A percentile compares a stretch with the other conserved stretches of the same genome.
Conservation (phyloP, 2,113 vertebrate genomes). For the Scortum barcoo region DNA sequence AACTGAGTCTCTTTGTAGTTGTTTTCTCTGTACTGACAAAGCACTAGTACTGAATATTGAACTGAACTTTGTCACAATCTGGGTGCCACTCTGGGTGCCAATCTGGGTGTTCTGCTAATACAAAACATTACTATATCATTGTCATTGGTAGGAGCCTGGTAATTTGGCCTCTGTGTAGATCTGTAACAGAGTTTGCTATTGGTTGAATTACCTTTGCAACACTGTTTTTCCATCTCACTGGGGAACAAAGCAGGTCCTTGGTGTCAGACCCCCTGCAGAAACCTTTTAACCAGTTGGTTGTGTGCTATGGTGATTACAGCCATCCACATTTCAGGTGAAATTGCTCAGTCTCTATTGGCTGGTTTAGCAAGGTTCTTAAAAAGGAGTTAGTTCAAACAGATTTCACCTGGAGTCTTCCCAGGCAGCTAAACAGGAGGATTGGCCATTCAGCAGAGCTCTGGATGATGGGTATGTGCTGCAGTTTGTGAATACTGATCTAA, state of each 20-base stretch:
- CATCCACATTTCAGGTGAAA: neutral
- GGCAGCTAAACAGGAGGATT: no score
- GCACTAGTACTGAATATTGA: neutral
- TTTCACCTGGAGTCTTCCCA: no score
- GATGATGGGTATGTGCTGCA: no score
- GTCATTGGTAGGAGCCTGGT: neutral
- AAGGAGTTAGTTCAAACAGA: neutral
- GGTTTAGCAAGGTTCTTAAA: neutral
- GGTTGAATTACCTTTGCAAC: neutral
- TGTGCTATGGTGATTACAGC: neutral
- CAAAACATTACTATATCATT: neutral
- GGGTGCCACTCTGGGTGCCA: no score
- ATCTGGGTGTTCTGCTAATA: neutral
- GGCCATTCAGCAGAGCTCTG: no score
- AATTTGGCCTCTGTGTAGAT: neutral
- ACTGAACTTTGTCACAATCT: neutral
- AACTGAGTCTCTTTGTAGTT: neutral
- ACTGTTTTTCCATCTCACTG: neutral
- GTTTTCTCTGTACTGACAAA: neutral
- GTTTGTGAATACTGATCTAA: no score
- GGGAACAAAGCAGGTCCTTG: neutral
- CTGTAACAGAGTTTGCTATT: slow-evolving; percentile 2
- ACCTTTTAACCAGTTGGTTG: no score
- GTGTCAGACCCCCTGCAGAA: neutral
- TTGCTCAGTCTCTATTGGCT: neutral